Conservation (phyloP, 2,797 vertebrate genomes). For the Cuniculus paca region DNA sequence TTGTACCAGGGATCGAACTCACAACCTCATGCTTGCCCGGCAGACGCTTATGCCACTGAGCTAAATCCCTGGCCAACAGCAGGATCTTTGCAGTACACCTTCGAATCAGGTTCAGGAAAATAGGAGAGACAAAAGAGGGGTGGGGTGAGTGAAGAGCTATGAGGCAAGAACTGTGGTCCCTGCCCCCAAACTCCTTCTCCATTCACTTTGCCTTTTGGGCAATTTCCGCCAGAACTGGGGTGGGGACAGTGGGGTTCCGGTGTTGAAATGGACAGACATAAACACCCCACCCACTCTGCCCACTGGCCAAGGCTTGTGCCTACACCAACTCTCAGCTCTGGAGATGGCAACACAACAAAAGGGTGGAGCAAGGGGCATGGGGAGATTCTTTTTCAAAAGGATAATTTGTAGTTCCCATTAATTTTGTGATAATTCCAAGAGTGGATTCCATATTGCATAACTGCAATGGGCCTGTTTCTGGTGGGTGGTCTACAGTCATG, state of each 20-base stretch:
- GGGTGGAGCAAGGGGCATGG: neutral
- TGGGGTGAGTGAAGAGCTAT: conserved; percentile 41
- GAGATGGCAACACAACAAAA: neutral
- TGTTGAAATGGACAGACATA: conserved; percentile 85
- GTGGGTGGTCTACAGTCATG: conserved; percentile 6
- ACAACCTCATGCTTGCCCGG: too few relatives aligned
- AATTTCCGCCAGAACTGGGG: conserved; percentile 84
- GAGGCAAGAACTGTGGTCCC: conserved; percentile 70
- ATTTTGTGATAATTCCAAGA: conserved; percentile 28
- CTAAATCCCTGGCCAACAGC: too few relatives aligned
- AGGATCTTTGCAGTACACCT: conserved; percentile 57
- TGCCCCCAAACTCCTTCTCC: conserved; percentile 78
- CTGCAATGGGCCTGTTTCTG: neutral
- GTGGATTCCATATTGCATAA: neutral
- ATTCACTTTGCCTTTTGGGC: conserved; percentile 83
- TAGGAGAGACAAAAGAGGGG: conserved; percentile 28
- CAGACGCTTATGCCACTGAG: too few relatives aligned
- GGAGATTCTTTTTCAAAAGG: conserved; percentile 48
- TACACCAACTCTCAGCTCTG: conserved; percentile 56
- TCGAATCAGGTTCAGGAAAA: conserved; percentile 57
- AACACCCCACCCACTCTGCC: conserved; percentile 81
- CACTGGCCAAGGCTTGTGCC: conserved; percentile 47
- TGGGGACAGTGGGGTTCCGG: conserved; percentile 82
- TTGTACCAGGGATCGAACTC: too few relatives aligned
- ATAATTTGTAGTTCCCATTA: neutral